phyloP scores from a whole-genome alignment of 1,140 invertebrate genomes.

The Drosophila ogumai region DNA sequence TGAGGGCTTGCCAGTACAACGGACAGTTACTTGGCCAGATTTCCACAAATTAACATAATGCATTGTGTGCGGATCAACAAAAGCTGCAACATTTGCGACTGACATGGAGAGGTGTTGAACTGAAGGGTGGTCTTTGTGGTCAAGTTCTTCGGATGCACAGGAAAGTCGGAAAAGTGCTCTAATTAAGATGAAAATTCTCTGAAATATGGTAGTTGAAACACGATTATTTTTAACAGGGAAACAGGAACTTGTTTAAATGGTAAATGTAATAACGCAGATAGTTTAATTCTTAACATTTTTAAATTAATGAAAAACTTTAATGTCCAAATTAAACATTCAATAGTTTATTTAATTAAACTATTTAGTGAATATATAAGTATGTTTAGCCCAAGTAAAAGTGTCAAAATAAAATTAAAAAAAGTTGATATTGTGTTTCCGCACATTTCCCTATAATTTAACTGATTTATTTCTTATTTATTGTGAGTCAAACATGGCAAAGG shows the following conservation, averaged over 20 bases:
- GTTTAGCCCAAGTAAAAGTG: neutral
- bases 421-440: neutral
- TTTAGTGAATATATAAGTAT: neutral
- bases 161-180: neutral
- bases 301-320: no score
- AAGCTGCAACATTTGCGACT: slow-evolving; percentile 43
- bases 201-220: neutral
- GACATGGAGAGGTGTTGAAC: slow-evolving; percentile 42
- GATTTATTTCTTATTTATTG: slow-evolving; percentile 49
- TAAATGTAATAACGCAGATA: neutral
- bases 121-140: slow-evolving; percentile 12
- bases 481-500: slow-evolving; percentile 33
- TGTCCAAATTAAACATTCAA: no score
- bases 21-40: slow-evolving; percentile 37
- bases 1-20: slow-evolving; percentile 21
- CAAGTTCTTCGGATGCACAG: slow-evolving; percentile 12
- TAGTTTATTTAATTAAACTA: no score
- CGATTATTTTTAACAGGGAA: neutral
- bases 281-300: no score
- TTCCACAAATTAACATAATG: slow-evolving; percentile 43
- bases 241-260: no score
- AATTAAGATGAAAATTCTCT: neutral
- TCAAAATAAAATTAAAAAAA: neutral
- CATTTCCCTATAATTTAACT: slow-evolving; percentile 12
- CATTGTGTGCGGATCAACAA: slow-evolving; percentile 38